These are phyloP conservation scores for Pandion haliaetus DNA, from an alignment of 2,113 vertebrate species.

Conservation along the genomic window DNA sequence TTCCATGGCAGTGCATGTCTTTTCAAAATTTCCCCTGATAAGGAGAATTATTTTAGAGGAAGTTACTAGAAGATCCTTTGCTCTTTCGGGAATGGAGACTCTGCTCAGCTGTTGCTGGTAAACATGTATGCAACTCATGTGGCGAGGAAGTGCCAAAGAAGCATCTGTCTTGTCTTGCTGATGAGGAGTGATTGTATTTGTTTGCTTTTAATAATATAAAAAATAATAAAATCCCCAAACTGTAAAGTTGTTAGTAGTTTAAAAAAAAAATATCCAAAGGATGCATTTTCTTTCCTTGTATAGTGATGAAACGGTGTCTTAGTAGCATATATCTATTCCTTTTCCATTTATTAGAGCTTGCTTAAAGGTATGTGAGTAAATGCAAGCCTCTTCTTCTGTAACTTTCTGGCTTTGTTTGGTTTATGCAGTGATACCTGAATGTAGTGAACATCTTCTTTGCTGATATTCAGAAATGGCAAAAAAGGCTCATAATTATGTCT, in stretches of 20 bases:
- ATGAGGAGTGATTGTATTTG: background rate
- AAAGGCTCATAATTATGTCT: background rate
- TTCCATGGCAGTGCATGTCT: background rate
- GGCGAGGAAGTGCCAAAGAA: background rate
- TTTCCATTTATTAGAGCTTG: background rate
- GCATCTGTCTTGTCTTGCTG: background rate
- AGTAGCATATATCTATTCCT: background rate
- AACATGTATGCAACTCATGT: accelerated
- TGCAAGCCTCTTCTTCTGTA: background rate
- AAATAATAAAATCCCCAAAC: background rate
- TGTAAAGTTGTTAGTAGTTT: background rate
- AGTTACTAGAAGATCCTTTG: background rate
- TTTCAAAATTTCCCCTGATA: background rate
- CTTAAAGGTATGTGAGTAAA: background rate
- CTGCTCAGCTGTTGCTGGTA: background rate
- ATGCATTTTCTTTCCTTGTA: background rate
- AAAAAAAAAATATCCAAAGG: background rate
- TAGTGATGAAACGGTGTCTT: background rate
- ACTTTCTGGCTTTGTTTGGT: background rate
- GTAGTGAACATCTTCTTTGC: background rate
- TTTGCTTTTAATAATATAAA: background rate
- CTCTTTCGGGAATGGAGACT: background rate
- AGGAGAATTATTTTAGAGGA: background rate
- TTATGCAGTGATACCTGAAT: background rate
- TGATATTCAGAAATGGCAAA: background rate